A percentile compares a stretch with the other conserved stretches of the same genome.
Conservation (phyloP, 2,113 vertebrate genomes). For the Nycticorax nycticorax region DNA sequence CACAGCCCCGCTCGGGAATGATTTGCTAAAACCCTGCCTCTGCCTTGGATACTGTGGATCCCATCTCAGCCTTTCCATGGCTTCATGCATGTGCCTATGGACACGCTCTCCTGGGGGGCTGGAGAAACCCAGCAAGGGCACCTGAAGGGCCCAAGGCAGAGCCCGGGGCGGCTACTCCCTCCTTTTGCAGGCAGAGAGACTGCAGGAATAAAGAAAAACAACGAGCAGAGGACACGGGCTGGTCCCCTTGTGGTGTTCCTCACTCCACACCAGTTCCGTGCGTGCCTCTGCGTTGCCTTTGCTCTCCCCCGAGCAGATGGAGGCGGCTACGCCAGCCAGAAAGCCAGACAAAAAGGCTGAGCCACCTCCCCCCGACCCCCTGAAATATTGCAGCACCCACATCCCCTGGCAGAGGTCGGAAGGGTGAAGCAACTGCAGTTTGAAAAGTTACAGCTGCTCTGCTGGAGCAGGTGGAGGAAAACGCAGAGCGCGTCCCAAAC, state of each 20-base stretch:
- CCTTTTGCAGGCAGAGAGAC: neutral
- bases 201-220: neutral
- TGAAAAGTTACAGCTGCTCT: slow-evolving; percentile 33
- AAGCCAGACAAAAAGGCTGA: neutral
- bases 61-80: neutral
- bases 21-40: neutral
- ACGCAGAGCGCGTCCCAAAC: fast-evolving
- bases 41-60: fast-evolving
- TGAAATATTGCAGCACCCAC: neutral
- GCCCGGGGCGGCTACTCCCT: neutral
- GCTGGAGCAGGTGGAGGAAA: neutral
- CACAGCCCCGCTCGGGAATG: neutral
- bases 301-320: neutral
- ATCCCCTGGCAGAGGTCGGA: neutral
- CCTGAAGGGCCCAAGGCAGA: neutral
- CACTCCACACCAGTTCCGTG: neutral
- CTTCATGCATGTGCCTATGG: fast-evolving
- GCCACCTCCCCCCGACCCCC: neutral
- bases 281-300: fast-evolving
- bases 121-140: neutral
- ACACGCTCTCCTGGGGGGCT: neutral
- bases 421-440: neutral
- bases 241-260: neutral
- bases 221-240: neutral
- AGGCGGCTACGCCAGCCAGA: neutral